Evolutionary conservation across 2,113 vertebrate species (phyloP).

Genomic region (Psittacus erithacus): DNA sequence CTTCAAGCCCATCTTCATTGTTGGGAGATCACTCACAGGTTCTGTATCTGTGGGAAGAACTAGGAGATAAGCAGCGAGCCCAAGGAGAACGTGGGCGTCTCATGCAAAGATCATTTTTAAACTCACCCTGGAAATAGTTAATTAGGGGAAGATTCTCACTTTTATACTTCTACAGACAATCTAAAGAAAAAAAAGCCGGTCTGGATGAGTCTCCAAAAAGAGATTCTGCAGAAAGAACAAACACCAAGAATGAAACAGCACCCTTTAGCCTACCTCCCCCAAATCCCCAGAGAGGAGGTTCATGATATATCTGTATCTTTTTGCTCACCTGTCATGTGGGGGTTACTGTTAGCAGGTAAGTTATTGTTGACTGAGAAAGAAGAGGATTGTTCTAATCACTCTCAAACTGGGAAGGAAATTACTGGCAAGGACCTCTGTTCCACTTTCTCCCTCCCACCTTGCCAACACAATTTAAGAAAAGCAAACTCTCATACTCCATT

Average conservation of each 20-base stretch:
- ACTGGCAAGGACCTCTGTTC: neutral
- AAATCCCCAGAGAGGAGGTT: neutral
- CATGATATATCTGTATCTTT: neutral
- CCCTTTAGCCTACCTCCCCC: neutral
- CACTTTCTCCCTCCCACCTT: neutral
- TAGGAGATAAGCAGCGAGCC: neutral
- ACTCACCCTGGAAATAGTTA: neutral
- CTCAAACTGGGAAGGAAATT: neutral
- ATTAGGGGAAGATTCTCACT: neutral
- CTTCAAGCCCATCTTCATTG: neutral
- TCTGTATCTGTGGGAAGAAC: neutral
- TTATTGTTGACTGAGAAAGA: neutral
- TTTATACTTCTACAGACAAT: neutral
- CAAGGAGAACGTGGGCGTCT: neutral
- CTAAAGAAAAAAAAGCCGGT: neutral
- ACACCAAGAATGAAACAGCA: neutral
- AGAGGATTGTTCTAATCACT: neutral
- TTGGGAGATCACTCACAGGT: neutral
- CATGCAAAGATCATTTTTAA: neutral
- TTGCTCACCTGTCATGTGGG: neutral
- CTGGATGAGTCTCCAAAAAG: neutral
- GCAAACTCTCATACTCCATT: neutral
- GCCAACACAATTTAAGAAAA: neutral
- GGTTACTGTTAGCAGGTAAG: accelerated
- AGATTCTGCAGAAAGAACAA: neutral